A percentile compares a stretch with the other conserved stretches of the same genome.
These are phyloP conservation scores for Eciton burchellii DNA, from an alignment of 1,140 invertebrate genomes.

Conservation along the genomic window DNA sequence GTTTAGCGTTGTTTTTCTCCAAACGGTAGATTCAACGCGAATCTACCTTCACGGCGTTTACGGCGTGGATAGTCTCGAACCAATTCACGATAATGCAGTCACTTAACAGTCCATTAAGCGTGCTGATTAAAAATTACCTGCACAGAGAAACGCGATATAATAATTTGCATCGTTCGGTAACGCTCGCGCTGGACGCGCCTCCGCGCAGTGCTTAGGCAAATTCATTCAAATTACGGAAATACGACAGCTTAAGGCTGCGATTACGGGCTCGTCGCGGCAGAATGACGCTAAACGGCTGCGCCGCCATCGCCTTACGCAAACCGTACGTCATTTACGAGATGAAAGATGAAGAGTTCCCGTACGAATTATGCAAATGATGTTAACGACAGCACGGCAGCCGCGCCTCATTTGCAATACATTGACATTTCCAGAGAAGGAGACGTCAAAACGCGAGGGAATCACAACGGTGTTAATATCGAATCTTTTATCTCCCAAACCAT, in stretches of 20 bases:
- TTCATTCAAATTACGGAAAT: constrained; percentile 70
- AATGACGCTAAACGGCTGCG: constrained; percentile 62
- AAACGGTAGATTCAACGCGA: too few relatives aligned
- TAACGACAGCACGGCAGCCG: constrained; percentile 32
- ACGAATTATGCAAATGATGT: constrained; percentile 52
- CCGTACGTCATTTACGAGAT: constrained; percentile 9
- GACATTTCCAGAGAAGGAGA: background rate
- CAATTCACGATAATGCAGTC: constrained; percentile 47
- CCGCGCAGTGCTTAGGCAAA: constrained; percentile 60
- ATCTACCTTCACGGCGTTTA: constrained; percentile 28
- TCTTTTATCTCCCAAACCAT: too few relatives aligned
- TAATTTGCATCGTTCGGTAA: constrained; percentile 54
- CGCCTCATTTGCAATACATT: constrained; percentile 12
- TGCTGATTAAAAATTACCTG: constrained; percentile 65
- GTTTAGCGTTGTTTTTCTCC: too few relatives aligned
- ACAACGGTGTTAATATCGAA: background rate
- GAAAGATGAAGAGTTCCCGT: constrained; percentile 12
- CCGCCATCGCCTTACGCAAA: constrained; percentile 45
- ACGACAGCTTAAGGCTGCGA: constrained; percentile 62
- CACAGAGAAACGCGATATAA: constrained; percentile 67
- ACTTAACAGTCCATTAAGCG: constrained; percentile 54
- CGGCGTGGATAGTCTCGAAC: constrained; percentile 8
- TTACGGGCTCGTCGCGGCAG: constrained; percentile 50
- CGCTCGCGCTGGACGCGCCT: background rate
- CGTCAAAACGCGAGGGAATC: background rate